Evolutionary conservation across 2,113 vertebrate species (phyloP), one percentile per base, ranked within the genome.

Genomic region (Phainopepla nitens): DNA sequence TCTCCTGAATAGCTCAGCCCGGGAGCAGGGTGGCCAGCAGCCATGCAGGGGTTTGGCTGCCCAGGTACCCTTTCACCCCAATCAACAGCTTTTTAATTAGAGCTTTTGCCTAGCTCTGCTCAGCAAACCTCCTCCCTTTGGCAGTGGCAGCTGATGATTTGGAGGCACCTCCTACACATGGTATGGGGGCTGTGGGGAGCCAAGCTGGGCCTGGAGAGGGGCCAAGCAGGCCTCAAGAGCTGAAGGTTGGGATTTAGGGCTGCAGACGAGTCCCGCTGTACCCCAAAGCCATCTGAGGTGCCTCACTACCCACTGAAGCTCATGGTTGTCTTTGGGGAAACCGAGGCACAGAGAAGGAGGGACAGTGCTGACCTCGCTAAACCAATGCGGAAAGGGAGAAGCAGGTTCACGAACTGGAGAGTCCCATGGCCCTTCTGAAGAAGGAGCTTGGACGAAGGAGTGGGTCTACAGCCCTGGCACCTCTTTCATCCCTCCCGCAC

Each of bases 1-100:
- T 97, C 97, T 97, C 94, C 92, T 97, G 97, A 97, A 96, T 94
- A 97, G 97, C 82, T 97, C 97, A 96, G 75, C 70, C 83, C 8
- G 0, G 76, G 88, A 93, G 51, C 5, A 4, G 53, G 53, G 68
- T 9, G 31, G 79, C 36, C 81, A 72, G 51, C 42, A 8, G 64
- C 29, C 44, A 71, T 58, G 31, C 9, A 1, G 53, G 23, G 33
- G 33, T 29, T 64, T 35, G 47, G 49, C 72, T 82, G 51, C 42
- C 70, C 71, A 49, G 36, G 13, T 23, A 53, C 66, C 13, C 33
- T 58, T 47, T 58, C 4, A 8, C 31, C 45, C 47, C 71, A 91
- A 8, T 64, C 29, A 94, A 42, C 64, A 83, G 81, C 36, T 41
- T 61, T 89, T 68, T 56, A 73, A 73, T 83, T 45, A 77, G 54